Conservation (phyloP, 2,797 vertebrate genomes). For the Pipistrellus pygmaeus region DNA sequence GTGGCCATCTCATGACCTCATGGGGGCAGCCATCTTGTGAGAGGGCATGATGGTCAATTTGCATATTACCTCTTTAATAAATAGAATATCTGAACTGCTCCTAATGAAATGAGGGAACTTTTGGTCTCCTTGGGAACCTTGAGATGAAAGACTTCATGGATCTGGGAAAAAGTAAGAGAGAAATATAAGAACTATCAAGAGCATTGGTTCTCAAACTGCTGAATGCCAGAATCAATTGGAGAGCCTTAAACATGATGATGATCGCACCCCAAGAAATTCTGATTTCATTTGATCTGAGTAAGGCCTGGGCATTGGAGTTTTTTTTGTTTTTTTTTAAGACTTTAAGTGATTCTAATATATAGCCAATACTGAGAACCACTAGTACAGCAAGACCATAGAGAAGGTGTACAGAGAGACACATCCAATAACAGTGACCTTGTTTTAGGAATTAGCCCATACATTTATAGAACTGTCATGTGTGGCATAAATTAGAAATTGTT, state of each 20-base stretch:
- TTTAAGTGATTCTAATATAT: neutral
- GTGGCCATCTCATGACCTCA: no score
- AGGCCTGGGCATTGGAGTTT: neutral
- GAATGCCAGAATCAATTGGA: neutral
- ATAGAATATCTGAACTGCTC: neutral
- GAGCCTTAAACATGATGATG: neutral
- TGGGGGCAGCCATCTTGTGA: no score
- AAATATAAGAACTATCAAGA: neutral
- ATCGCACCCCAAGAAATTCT: neutral
- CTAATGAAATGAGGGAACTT: conserved; percentile 26
- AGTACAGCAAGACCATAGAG: neutral
- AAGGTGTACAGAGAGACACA: neutral
- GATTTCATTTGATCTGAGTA: neutral
- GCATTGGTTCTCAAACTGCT: neutral
- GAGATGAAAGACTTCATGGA: neutral
- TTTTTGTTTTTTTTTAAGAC: neutral
- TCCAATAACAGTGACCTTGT: neutral
- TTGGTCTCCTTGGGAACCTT: neutral
- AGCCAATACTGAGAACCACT: neutral
- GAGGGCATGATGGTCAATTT: no score
- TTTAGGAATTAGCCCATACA: neutral
- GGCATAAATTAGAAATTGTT: neutral
- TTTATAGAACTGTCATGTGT: neutral
- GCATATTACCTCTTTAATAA: no score
- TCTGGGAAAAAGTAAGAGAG: neutral